Percentiles rank a stretch among this genome's conserved stretches.
Conservation (phyloP, 2,888 invertebrate species). For the Protonemura montana region DNA sequence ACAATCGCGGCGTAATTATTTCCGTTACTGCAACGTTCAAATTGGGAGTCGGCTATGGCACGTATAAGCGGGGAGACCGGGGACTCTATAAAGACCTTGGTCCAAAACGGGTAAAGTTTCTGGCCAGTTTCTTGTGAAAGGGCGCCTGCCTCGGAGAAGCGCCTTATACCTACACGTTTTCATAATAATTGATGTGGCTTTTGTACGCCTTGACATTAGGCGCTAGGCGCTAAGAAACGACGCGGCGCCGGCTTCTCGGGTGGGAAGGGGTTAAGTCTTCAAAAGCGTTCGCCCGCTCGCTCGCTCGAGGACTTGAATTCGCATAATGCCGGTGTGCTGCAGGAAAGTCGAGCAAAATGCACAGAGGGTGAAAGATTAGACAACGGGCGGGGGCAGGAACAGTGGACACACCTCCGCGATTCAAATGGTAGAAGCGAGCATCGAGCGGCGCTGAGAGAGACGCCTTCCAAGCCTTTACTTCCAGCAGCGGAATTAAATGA, state of each 20-base stretch:
- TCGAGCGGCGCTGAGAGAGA: constrained; percentile 27
- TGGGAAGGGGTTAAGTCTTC: constrained; percentile 8
- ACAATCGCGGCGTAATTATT: constrained; percentile 33
- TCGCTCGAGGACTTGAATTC: constrained; percentile 7
- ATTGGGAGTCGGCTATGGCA: background rate
- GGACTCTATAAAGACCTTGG: constrained; percentile 13
- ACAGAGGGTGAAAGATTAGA: constrained; percentile 42
- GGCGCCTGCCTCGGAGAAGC: constrained; percentile 25
- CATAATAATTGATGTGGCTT: constrained; percentile 46
- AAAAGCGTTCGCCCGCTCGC: background rate
- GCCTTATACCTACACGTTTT: constrained; percentile 37
- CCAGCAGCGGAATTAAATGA: constrained; percentile 44
- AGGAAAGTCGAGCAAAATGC: constrained; percentile 30
- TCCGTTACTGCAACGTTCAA: background rate
- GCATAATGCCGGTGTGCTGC: constrained; percentile 10
- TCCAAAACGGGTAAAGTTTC: constrained; percentile 30
- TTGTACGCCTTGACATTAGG: constrained; percentile 39
- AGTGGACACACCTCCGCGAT: constrained; percentile 46
- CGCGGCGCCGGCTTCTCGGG: background rate
- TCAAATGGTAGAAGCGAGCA: constrained; percentile 27
- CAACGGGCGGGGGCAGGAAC: constrained; percentile 30
- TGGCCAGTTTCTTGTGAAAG: constrained; percentile 40
- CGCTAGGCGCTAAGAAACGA: constrained; percentile 23
- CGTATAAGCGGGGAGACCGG: background rate
- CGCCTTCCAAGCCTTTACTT: constrained; percentile 39